Conservation (phyloP, 2,113 vertebrate genomes). For the Petroica traversi region DNA sequence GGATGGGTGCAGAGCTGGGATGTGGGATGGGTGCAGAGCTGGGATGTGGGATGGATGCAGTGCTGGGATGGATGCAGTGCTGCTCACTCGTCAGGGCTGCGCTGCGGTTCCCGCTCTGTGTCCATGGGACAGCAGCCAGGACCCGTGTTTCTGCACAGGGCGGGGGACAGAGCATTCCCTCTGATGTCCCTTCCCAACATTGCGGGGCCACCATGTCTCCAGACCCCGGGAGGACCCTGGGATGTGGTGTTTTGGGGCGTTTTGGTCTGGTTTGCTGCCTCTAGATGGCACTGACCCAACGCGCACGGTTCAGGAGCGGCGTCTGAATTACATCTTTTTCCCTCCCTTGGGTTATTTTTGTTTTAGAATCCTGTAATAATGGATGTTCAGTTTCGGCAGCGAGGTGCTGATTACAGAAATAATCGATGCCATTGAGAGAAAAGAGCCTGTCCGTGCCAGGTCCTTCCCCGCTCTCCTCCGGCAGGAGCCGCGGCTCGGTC, state of each 20-base stretch:
- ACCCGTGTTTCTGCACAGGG: fast-evolving
- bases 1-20: not conserved
- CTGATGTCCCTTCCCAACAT: fast-evolving
- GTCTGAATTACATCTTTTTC: not conserved
- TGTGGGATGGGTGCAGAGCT: not conserved
- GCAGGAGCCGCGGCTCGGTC: fast-evolving
- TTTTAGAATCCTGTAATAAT: slow-evolving; percentile 51
- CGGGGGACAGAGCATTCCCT: fast-evolving
- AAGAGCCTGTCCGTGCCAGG: not conserved
- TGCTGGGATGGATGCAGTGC: not conserved
- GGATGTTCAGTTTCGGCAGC: slow-evolving; percentile 24
- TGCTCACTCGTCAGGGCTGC: not conserved
- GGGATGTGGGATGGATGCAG: not conserved
- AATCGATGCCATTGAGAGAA: slow-evolving; percentile 22
- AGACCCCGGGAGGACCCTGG: fast-evolving
- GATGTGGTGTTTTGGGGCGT: not conserved
- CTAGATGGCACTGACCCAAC: slow-evolving; percentile 68
- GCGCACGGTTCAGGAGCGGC: not conserved
- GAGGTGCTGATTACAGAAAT: slow-evolving; percentile 48
- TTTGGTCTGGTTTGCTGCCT: not conserved
- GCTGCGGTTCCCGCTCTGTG: fast-evolving
- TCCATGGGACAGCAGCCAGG: fast-evolving
- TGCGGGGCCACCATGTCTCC: fast-evolving
- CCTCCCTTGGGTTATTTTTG: slow-evolving; percentile 41
- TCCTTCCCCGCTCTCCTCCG: not conserved